A percentile compares a stretch with the other conserved stretches of the same genome.
Conservation (phyloP, 1,140 invertebrate genomes). For the Bathynomus jamesi region DNA sequence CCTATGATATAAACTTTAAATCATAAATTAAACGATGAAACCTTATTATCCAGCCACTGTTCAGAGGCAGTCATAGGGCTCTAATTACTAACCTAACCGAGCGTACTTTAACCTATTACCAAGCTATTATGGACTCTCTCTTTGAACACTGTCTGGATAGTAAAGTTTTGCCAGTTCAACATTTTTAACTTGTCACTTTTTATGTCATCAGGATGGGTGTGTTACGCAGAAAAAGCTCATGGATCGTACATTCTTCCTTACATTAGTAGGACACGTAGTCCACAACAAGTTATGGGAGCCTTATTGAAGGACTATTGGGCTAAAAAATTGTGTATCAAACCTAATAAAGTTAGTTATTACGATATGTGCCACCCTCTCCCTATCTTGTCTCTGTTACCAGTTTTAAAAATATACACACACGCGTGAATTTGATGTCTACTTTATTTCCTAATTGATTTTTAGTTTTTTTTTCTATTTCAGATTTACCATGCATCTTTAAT, state of each 20-base stretch:
- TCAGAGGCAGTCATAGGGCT: too few relatives aligned
- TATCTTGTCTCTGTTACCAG: too few relatives aligned
- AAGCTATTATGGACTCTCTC: too few relatives aligned
- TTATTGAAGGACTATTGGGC: conserved; percentile 39
- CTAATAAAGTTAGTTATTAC: neutral
- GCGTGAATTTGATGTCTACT: neutral
- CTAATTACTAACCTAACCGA: too few relatives aligned
- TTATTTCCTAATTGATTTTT: neutral
- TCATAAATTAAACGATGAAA: too few relatives aligned
- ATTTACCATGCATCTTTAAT: conserved; percentile 93
- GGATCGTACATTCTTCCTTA: conserved; percentile 84
- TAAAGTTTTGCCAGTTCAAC: too few relatives aligned
- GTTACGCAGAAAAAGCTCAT: conserved; percentile 98
- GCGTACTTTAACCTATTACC: too few relatives aligned
- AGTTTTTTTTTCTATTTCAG: conserved; percentile 42
- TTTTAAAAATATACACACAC: too few relatives aligned
- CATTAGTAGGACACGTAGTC: conserved; percentile 52
- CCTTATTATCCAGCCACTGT: too few relatives aligned
- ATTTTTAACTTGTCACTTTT: too few relatives aligned
- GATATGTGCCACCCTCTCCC: neutral
- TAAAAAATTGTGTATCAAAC: conserved; percentile 28
- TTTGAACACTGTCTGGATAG: too few relatives aligned
- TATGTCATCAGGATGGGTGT: conserved; percentile 67
- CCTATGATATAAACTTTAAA: too few relatives aligned
- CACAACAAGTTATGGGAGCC: conserved; percentile 54